These are phyloP conservation scores for Clitarchus hookeri DNA, from an alignment of 2,888 invertebrate species.

Conservation along the genomic window DNA sequence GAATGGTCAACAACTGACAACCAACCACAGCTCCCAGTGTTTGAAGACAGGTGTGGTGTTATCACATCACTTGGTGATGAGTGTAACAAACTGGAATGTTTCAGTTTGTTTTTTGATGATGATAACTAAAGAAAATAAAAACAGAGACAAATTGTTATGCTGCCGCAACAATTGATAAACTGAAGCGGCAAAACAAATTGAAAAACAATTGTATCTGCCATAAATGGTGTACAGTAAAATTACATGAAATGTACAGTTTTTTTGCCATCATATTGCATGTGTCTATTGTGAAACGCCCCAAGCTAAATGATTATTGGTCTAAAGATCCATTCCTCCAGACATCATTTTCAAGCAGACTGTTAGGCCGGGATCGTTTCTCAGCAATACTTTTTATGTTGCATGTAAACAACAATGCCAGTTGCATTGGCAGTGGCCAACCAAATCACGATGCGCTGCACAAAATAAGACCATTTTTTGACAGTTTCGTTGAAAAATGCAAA, in stretches of 20 bases:
- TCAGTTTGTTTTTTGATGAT: not conserved
- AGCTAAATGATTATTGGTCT: not conserved
- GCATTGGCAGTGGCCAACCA: no score
- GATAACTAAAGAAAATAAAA: not conserved
- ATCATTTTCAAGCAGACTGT: not conserved
- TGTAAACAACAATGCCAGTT: constrained; percentile 1
- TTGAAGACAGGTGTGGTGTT: no score
- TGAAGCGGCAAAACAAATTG: constrained; percentile 6
- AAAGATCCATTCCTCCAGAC: constrained; percentile 12
- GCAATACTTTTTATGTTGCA: not conserved
- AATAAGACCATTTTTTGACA: not conserved
- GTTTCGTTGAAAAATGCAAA: not conserved
- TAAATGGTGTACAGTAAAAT: constrained; percentile 17
- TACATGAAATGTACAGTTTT: not conserved
- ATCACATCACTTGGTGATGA: no score
- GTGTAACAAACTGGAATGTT: not conserved
- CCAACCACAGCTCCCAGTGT: no score
- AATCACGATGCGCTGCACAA: no score
- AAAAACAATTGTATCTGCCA: not conserved
- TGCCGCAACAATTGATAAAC: not conserved
- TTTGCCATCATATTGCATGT: constrained; percentile 1
- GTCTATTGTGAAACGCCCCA: not conserved
- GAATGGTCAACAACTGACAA: no score
- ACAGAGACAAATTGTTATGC: constrained; percentile 10
- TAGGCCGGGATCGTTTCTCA: not conserved